Evolutionary conservation across 2,113 vertebrate species (phyloP).

Genomic region (Oxygymnocypris stewartii): DNA sequence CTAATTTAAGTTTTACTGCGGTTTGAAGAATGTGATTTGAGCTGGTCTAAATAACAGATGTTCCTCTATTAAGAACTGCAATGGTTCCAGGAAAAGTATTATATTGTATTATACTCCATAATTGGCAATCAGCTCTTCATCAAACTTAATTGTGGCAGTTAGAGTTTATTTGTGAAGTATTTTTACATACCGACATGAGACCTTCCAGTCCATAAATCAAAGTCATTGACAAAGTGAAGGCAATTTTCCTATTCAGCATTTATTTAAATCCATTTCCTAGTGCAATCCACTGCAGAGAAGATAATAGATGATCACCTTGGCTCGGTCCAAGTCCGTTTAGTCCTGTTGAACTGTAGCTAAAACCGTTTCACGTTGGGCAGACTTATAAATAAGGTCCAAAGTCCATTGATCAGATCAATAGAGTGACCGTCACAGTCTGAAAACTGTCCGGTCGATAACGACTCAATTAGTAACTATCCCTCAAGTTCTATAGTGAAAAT

Average conservation of each 20-base stretch:
- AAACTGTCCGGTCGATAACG: not conserved
- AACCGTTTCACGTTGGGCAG: not conserved
- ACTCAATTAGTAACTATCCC: not conserved
- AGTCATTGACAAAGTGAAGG: conserved; percentile 13
- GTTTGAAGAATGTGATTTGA: not conserved
- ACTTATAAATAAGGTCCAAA: not conserved
- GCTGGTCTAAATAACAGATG: not conserved
- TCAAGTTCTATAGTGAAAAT: not conserved
- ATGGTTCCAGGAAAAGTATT: not conserved
- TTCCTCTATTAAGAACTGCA: not conserved
- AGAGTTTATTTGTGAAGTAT: conserved; percentile 7
- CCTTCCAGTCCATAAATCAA: conserved; percentile 6
- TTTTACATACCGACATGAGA: not conserved
- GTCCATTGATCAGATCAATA: not conserved
- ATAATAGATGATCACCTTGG: not conserved
- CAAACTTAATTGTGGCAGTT: conserved; percentile 1
- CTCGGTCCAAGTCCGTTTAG: conserved; percentile 11
- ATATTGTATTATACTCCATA: not conserved
- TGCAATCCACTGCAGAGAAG: conserved; percentile 16
- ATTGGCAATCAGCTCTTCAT: conserved; percentile 22
- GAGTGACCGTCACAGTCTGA: conserved; percentile 9
- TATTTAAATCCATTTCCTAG: not conserved
- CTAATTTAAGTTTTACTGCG: conserved; percentile 1
- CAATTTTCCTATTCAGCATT: conserved; percentile 5
- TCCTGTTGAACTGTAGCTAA: not conserved